Evolutionary conservation across 2,888 invertebrate genomes (phyloP), one percentile per base, ranked within the genome.

Genomic region (Cephus pulcher): DNA sequence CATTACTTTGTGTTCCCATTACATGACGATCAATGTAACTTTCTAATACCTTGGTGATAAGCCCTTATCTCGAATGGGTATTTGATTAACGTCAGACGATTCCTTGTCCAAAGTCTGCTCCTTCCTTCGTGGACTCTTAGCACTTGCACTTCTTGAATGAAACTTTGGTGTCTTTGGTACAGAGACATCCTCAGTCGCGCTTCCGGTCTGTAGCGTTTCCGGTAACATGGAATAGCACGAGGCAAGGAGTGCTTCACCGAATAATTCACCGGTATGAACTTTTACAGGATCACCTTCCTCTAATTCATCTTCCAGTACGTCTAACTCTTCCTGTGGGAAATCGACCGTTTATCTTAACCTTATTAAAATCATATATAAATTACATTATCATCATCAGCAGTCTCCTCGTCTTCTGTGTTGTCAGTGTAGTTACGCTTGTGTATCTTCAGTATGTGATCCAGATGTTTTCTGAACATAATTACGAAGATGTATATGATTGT

Each of bases 221-320:
- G 79, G 74, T 40, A 80, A 34, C 68, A 84, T 70, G 6, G 84
- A 84, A 37, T 90, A 90, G 82, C 84, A 87, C 4, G 86, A 83
- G n/a, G 85, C 84, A 33, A 90, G 83, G 73, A 90, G 82, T 30
- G 84, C 83, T 79, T 90, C 90, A 11, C 90, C 90, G 40, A 85
- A 86, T 37, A 90, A 82, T 80, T 90, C 90, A 12, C 85, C 89
- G 4, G 83, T 77, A 70, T 86, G 84, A 76, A 85, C 85, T 81
- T 87, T 86, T 0, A 90, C 84, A 32, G 90, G 90, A 82, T 90
- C 90, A 75, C 88, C 84, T 78, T 90, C 89, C 37, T 90, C 90
- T 69, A 90, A 78, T 79, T 90, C 89, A 76, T 86, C 86, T 80
- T 90, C 90, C 74, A 90, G 80, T 33, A 88, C 81, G 77, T 90